Conservation (phyloP, 2,888 invertebrate species). For the Mesorhabditis spiculigera region DNA sequence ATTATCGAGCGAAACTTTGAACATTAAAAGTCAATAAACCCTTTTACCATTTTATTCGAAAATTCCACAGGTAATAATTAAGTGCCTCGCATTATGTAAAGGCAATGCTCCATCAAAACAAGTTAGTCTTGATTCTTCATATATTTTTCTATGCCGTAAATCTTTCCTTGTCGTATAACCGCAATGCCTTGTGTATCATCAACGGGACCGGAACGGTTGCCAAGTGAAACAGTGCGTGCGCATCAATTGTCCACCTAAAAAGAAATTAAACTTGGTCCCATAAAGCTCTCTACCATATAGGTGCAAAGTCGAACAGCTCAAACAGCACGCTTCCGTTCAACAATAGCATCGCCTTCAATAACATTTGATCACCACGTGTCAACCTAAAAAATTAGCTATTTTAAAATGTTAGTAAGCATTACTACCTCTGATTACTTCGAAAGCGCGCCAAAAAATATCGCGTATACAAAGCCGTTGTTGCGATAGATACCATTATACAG, state of each 20-base stretch:
- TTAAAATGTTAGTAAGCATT: neutral
- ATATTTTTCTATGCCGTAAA: too few species aligned
- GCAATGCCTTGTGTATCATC: neutral
- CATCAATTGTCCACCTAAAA: constrained; percentile 39
- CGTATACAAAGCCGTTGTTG: constrained; percentile 31
- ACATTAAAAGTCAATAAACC: too few species aligned
- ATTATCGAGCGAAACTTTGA: too few species aligned
- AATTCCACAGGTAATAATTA: too few species aligned
- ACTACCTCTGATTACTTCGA: neutral
- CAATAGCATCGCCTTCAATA: constrained; percentile 29
- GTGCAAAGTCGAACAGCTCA: constrained; percentile 46
- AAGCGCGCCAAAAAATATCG: constrained; percentile 17
- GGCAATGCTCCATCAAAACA: too few species aligned
- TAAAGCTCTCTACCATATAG: constrained; percentile 25
- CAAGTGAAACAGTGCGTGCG: constrained; percentile 48
- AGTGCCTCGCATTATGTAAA: too few species aligned
- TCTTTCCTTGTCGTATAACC: too few species aligned
- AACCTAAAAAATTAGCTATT: constrained; percentile 5
- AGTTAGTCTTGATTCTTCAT: too few species aligned
- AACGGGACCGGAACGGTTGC: constrained; percentile 43
- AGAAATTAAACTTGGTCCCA: neutral
- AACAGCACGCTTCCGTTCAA: constrained; percentile 27
- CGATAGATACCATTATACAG: constrained; percentile 30
- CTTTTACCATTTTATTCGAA: too few species aligned
- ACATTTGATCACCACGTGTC: constrained; percentile 21